Evolutionary conservation across 2,888 invertebrate species (phyloP), one percentile per base, ranked within the genome.

Genomic region (Eristalis arbustorum): DNA sequence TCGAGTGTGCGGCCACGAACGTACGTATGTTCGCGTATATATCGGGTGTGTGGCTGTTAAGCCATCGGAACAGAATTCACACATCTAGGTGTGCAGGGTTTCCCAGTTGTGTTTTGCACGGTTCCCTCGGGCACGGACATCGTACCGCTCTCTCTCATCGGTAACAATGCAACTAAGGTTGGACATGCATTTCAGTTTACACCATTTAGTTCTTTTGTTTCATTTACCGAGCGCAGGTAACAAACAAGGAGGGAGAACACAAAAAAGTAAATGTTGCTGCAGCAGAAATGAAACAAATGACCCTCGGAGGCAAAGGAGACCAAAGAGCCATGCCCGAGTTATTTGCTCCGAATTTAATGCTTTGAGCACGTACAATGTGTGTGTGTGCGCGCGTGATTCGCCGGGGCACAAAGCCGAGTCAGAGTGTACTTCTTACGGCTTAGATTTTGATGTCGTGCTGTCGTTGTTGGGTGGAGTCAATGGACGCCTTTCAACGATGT

Each of bases 271-370:
- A 66, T 57, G 49, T 76, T 84, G 68, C 81, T 63, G 62, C 67
- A 81, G 66, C 42, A 76, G 61, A 66, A 74, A n/a, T n/a, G n/a
- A 62, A 73, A 66, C 68, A 78, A 81, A 85, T 85, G 77, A 85
- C 82, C 82, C 85, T 82, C 62, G 23, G 76, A 71, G 57, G 75
- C 79, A 71, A 49, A 49, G 18, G 67, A 73, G 73, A 66, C 74
- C 77, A 69, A 22, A 83, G 73, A 77, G 63, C 68, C 81, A 81
- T 85, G 84, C 76, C 81, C 76, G 57, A 68, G 72, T 81, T 77
- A 74, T 85, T 85, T 85, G 82, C 69, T 77, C 85, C 68, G 77
- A 82, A 85, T 78, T 82, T 82, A 77, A 77, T 85, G 85, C 82
- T 77, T 73, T 42, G 56, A 28, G 77, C 85, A 85, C 85, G 85